These are phyloP conservation scores for Lasioglossum oenotherae DNA, from an alignment of 2,888 invertebrate species.

Conservation along the genomic window DNA sequence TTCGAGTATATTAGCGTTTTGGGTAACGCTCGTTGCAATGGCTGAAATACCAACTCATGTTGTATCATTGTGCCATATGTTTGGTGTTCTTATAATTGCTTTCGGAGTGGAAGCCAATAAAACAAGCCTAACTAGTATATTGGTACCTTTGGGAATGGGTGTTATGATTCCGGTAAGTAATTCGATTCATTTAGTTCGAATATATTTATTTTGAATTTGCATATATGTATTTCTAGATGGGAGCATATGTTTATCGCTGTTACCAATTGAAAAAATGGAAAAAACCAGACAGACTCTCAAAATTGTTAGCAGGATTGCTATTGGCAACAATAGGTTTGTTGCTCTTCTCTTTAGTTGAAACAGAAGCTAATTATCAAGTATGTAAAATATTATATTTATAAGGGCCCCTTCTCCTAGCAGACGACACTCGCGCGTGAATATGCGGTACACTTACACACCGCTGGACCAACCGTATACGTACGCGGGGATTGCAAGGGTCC, in stretches of 20 bases:
- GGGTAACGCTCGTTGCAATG: slow-evolving; percentile 87
- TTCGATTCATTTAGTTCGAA: background rate
- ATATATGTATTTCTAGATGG: slow-evolving; percentile 67
- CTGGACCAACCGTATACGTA: no score
- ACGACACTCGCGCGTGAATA: no score
- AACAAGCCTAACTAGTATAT: slow-evolving; percentile 85
- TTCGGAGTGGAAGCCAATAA: slow-evolving; percentile 85
- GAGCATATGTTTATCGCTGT: slow-evolving; percentile 71
- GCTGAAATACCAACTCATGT: slow-evolving; percentile 84
- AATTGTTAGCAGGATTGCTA: slow-evolving; percentile 84
- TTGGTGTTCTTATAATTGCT: slow-evolving; percentile 85
- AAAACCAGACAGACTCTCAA: slow-evolving; percentile 72
- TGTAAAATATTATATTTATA: slow-evolving; percentile 40
- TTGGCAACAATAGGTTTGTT: slow-evolving; percentile 85
- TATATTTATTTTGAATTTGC: slow-evolving; percentile 5
- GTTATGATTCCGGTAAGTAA: slow-evolving; percentile 78
- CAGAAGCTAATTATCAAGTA: slow-evolving; percentile 86
- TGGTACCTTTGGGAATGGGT: slow-evolving; percentile 84
- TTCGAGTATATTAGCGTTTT: slow-evolving; percentile 86
- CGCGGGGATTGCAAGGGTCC: no score
- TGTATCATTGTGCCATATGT: slow-evolving; percentile 85
- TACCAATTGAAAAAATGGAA: slow-evolving; percentile 71
- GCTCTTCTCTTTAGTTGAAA: slow-evolving; percentile 86
- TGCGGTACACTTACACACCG: no score
- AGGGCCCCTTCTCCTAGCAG: no score